Evolutionary conservation across 2,888 invertebrate species (phyloP), one percentile per base, ranked within the genome.

Genomic region (Synergus laeviventris): DNA sequence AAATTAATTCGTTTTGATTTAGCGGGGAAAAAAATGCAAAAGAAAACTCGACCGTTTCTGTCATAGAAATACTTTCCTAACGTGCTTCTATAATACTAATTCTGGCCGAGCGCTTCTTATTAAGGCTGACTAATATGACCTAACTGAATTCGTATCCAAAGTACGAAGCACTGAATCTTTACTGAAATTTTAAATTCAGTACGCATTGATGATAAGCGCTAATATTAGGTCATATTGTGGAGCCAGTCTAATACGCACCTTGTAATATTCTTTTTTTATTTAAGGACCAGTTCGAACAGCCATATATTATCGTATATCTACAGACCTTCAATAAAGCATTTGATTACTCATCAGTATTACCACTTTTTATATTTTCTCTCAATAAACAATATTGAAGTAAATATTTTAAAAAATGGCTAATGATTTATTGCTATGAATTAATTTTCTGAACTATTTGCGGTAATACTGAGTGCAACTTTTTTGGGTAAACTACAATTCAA

Each of bases 1-100:
- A 86, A 87, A 83, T 86, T 84, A 85, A 81, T 82, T 84, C 82
- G 81, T 85, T 86, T 86, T 85, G 86, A 86, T 86, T 85, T 82
- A 77, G 77, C 81, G 80, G 73, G 60, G 74, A 45, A 73, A 76
- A 78, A 78, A 76, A 64, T 75, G 79, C 75, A 78, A 77, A 80
- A 79, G 75, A 79, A 80, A 42, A 70, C 75, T 74, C 74, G 77
- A 81, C 80, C 77, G 82, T 77, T 82, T 70, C 73, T 73, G 74
- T 62, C 80, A n/a, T n/a, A 76, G 79, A 79, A 78, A 73, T 79
- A 77, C 61, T 70, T 74, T 81, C 70, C 76, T 75, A 74, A 74
- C 76, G 4, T 31, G 8, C 45, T 31, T 74, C 54, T 45, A 73
- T 81, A 82, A 82, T 82, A 83, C 83, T 78, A 81, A 70, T 31